Conservation (phyloP, 2,888 invertebrate genomes). For the Cheilosia pagana region DNA sequence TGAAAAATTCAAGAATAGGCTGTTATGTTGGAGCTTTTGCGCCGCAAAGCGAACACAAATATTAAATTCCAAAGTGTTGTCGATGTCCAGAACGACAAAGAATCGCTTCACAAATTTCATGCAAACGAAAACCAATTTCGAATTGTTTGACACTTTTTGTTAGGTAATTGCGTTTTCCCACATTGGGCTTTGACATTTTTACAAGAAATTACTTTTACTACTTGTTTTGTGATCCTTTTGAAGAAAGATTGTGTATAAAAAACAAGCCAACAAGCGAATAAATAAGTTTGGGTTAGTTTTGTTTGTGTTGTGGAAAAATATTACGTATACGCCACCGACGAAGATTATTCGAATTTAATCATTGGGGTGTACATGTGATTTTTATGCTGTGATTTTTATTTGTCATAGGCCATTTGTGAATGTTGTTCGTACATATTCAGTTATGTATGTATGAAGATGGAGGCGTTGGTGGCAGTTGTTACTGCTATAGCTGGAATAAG, state of each 20-base stretch:
- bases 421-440: too few relatives aligned
- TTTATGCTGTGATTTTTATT: too few relatives aligned
- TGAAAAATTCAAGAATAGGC: background rate
- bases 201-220: background rate
- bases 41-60: background rate
- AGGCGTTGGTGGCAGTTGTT: too few relatives aligned
- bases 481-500: too few relatives aligned
- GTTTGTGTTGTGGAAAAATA: too few relatives aligned
- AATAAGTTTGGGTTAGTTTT: too few relatives aligned
- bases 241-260: background rate
- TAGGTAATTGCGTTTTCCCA: background rate
- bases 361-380: too few relatives aligned
- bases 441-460: too few relatives aligned
- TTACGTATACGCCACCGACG: too few relatives aligned
- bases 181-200: background rate
- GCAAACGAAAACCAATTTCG: background rate
- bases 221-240: background rate
- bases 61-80: background rate
- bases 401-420: too few relatives aligned
- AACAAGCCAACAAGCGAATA: too few relatives aligned
- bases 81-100: background rate
- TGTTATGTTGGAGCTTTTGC: background rate
- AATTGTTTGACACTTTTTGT: background rate
- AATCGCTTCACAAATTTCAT: background rate
- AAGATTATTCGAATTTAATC: too few relatives aligned